These are phyloP conservation scores for Lutraria rhynchaena DNA, from an alignment of 1,140 invertebrate species.

Conservation along the genomic window DNA sequence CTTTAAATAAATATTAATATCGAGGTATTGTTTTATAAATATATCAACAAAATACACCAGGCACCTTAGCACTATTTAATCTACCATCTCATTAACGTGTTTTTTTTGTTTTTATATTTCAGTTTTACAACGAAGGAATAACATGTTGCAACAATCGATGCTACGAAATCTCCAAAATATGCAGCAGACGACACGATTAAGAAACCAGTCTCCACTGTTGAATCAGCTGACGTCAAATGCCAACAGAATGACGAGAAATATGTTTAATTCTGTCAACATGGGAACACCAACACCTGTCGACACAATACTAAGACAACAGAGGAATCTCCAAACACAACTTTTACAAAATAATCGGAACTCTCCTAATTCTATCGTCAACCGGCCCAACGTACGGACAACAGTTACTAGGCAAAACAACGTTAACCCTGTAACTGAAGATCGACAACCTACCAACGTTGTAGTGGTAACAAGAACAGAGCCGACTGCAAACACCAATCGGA, in stretches of 20 bases:
- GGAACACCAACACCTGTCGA: conserved; percentile 7
- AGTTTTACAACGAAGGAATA: conserved; percentile 29
- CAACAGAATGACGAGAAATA: conserved; percentile 26
- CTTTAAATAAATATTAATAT: too few relatives aligned
- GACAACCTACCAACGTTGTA: too few relatives aligned
- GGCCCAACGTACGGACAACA: not conserved
- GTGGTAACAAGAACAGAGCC: too few relatives aligned
- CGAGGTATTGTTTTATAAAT: too few relatives aligned
- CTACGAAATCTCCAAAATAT: conserved; percentile 11
- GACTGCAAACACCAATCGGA: too few relatives aligned
- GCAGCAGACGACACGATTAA: not conserved
- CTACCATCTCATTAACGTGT: not conserved
- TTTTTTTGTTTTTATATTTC: not conserved
- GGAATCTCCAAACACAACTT: conserved; percentile 16
- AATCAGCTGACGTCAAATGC: not conserved
- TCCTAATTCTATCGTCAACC: not conserved
- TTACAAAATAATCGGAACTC: conserved; percentile 6
- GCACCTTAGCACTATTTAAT: not conserved
- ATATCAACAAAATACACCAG: too few relatives aligned
- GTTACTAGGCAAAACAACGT: not conserved
- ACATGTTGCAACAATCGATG: conserved; percentile 22
- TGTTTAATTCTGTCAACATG: conserved; percentile 27
- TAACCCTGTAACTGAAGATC: too few relatives aligned
- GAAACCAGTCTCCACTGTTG: not conserved
- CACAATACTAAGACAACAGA: conserved; percentile 4